phyloP scores from a whole-genome alignment of 2,113 vertebrate genomes.

The Theropithecus gelada region DNA sequence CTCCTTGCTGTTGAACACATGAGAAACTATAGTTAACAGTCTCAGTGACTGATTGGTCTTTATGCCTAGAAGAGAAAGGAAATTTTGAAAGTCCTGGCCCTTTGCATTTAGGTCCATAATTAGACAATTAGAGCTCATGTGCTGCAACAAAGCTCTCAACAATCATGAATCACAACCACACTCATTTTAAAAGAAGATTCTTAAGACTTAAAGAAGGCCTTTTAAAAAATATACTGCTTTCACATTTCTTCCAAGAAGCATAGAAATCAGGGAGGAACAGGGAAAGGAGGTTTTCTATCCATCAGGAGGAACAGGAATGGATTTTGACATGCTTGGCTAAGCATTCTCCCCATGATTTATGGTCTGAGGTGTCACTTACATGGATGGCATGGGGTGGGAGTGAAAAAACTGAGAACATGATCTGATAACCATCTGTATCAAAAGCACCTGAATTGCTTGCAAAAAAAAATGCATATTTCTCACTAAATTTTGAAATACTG shows the following conservation, averaged over 20 bases:
- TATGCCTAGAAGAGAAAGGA: background rate
- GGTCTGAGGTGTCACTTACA: background rate
- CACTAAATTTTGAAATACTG: background rate
- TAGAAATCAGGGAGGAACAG: background rate
- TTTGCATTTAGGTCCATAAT: background rate
- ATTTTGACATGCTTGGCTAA: background rate
- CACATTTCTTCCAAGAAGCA: background rate
- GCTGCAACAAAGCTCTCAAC: background rate
- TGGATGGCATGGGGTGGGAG: background rate
- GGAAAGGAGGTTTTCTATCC: background rate
- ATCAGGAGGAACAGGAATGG: background rate
- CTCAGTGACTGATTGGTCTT: background rate
- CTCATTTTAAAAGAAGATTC: background rate
- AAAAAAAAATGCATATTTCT: background rate
- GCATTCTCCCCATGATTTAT: background rate
- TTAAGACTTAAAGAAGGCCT: background rate
- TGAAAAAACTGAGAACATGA: background rate
- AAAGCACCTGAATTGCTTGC: background rate
- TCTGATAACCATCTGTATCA: background rate
- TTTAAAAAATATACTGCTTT: constrained; percentile 20
- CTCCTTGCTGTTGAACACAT: background rate
- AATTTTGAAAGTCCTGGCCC: background rate
- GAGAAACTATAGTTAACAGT: background rate
- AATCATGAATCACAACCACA: background rate
- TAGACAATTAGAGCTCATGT: background rate